Conservation (phyloP, 64 coral and sea anemone genomes). For the Montipora capricornis region DNA sequence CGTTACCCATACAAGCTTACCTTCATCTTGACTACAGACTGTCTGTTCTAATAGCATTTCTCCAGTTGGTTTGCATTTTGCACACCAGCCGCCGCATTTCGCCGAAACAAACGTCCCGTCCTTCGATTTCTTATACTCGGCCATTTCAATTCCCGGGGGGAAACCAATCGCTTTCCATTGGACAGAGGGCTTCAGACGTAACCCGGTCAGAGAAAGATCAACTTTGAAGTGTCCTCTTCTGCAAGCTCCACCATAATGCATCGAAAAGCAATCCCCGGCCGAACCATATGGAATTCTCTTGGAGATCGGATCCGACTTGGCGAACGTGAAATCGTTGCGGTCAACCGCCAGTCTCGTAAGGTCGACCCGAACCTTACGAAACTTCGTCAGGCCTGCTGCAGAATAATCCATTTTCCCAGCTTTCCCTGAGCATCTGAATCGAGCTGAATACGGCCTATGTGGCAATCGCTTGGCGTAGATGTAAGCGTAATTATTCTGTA, state of each 20-base stretch:
- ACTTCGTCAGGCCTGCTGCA: slow-evolving; percentile 78
- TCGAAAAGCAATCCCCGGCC: slow-evolving; percentile 97
- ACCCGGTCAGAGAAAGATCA: slow-evolving; percentile 76
- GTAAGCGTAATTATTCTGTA: slow-evolving; percentile 86
- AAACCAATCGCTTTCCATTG: slow-evolving; percentile 74
- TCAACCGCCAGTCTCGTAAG: slow-evolving; percentile 78
- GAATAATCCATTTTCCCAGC: slow-evolving; percentile 43
- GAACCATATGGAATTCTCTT: slow-evolving; percentile 81
- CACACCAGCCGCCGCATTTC: slow-evolving; percentile 97
- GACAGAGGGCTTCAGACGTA: slow-evolving; percentile 57
- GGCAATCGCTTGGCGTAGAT: slow-evolving; percentile 83
- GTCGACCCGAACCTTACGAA: slow-evolving; percentile 87
- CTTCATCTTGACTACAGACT: slow-evolving; percentile 64
- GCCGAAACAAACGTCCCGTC: slow-evolving; percentile 86
- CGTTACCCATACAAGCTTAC: not conserved
- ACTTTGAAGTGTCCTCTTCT: slow-evolving; percentile 91
- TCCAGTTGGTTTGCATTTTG: slow-evolving; percentile 65
- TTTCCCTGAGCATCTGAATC: slow-evolving; percentile 72
- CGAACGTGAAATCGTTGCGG: slow-evolving; percentile 86
- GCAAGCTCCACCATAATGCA: slow-evolving; percentile 78
- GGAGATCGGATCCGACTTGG: slow-evolving; percentile 66
- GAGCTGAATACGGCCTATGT: slow-evolving; percentile 53
- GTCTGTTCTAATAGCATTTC: slow-evolving; percentile 73
- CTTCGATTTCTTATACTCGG: slow-evolving; percentile 82
- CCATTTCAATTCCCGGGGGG: slow-evolving; percentile 89